A percentile compares a stretch with the other conserved stretches of the same genome.
Conservation (phyloP, 2,113 vertebrate genomes). For the Petrocephalus zakoni region DNA sequence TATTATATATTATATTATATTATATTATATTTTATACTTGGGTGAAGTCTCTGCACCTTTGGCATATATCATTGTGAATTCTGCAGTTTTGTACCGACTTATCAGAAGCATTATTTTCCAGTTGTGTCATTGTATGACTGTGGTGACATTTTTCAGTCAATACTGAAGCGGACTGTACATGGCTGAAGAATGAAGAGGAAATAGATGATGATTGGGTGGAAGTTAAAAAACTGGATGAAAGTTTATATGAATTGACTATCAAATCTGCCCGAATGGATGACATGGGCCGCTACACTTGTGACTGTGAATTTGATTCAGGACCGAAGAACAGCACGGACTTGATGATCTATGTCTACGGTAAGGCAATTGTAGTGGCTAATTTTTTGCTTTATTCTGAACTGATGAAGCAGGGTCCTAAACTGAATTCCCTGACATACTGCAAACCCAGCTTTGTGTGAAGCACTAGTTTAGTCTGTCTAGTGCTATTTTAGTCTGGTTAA, state of each 20-base stretch:
- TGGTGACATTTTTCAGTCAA: conserved; percentile 32
- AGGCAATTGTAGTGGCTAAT: conserved; percentile 1
- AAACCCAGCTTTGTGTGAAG: neutral
- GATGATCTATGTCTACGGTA: conserved; percentile 53
- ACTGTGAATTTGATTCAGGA: conserved; percentile 19
- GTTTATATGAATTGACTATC: conserved; percentile 43
- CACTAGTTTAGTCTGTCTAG: too few relatives aligned
- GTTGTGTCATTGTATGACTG: neutral
- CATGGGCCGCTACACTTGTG: conserved; percentile 49
- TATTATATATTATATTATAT: neutral
- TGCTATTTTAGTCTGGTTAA: neutral
- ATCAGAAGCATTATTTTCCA: neutral
- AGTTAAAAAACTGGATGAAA: conserved; percentile 44
- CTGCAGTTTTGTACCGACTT: neutral
- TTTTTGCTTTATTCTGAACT: neutral
- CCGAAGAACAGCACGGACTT: fast-evolving
- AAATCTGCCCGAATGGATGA: conserved; percentile 34
- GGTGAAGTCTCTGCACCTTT: neutral
- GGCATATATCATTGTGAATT: neutral
- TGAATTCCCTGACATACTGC: neutral
- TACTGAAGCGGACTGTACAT: conserved; percentile 45
- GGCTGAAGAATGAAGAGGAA: conserved; percentile 46
- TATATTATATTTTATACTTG: neutral
- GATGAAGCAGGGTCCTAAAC: neutral
- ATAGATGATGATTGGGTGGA: conserved; percentile 25